Percentiles rank a stretch among this genome's conserved stretches.
These are phyloP conservation scores for Napeogenes sylphis DNA, from an alignment of 2,888 invertebrate species.

Conservation along the genomic window DNA sequence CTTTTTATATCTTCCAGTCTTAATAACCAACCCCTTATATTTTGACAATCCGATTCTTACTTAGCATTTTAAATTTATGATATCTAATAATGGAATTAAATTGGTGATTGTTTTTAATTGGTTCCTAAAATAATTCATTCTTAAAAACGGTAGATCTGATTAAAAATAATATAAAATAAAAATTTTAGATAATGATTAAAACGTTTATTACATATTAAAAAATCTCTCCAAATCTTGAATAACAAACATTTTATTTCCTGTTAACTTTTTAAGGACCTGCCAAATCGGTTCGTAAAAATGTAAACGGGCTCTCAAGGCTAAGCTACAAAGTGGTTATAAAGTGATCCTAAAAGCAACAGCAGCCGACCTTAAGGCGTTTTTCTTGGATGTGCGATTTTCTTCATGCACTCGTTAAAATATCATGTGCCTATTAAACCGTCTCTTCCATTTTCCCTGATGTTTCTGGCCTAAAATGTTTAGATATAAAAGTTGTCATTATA, in stretches of 20 bases:
- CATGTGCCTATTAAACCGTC: slow-evolving; percentile 26
- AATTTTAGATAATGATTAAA: too few relatives aligned
- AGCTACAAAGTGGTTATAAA: slow-evolving; percentile 62
- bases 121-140: too few relatives aligned
- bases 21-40: slow-evolving; percentile 50
- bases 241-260: neutral
- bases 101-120: neutral
- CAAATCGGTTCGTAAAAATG: slow-evolving; percentile 3
- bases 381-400: slow-evolving; percentile 38
- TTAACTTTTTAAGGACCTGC: neutral
- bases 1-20: slow-evolving; percentile 66
- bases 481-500: slow-evolving; percentile 14
- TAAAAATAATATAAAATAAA: too few relatives aligned
- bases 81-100: neutral
- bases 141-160: too few relatives aligned
- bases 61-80: slow-evolving; percentile 14
- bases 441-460: slow-evolving; percentile 17
- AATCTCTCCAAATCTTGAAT: neutral
- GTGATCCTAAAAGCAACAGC: slow-evolving; percentile 39
- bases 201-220: too few relatives aligned
- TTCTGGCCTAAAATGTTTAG: slow-evolving; percentile 15
- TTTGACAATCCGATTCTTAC: slow-evolving; percentile 24
- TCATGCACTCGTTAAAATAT: slow-evolving; percentile 41
- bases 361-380: slow-evolving; percentile 34
- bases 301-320: slow-evolving; percentile 16